A percentile compares a stretch with the other conserved stretches of the same genome.
phyloP scores from a whole-genome alignment of 2,888 invertebrate species.

The Graphium colonna region DNA sequence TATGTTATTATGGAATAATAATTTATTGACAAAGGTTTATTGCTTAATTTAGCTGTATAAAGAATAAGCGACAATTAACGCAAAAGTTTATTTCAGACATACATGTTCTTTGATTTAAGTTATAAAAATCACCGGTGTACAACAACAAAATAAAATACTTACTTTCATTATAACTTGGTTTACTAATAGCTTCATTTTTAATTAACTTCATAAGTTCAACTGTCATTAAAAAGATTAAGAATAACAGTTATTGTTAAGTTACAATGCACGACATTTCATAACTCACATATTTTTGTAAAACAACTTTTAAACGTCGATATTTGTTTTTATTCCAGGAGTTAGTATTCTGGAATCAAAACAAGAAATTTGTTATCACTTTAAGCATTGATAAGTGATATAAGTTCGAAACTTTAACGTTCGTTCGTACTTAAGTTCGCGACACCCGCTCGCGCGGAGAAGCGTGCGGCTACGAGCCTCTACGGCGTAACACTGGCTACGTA shows the following conservation, averaged over 20 bases:
- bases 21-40: too few species aligned
- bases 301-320: neutral
- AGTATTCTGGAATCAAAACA: too few species aligned
- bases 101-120: too few species aligned
- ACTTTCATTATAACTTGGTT: constrained; percentile 9
- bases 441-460: constrained; percentile 41
- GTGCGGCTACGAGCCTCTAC: constrained; percentile 64
- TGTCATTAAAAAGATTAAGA: neutral
- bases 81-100: too few species aligned
- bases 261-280: neutral
- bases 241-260: neutral
- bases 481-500: constrained; percentile 61
- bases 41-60: too few species aligned
- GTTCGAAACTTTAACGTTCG: constrained; percentile 11
- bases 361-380: neutral
- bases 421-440: constrained; percentile 48
- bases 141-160: neutral
- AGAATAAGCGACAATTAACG: too few species aligned
- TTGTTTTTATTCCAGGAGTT: too few species aligned
- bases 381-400: neutral
- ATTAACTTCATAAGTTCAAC: constrained; percentile 12
- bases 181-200: constrained; percentile 4
- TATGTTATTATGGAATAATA: too few species aligned
- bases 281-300: neutral
- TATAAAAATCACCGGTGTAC: too few species aligned